Evolutionary conservation across 2,113 vertebrate genomes (phyloP).

Genomic region (Otolemur garnettii): DNA sequence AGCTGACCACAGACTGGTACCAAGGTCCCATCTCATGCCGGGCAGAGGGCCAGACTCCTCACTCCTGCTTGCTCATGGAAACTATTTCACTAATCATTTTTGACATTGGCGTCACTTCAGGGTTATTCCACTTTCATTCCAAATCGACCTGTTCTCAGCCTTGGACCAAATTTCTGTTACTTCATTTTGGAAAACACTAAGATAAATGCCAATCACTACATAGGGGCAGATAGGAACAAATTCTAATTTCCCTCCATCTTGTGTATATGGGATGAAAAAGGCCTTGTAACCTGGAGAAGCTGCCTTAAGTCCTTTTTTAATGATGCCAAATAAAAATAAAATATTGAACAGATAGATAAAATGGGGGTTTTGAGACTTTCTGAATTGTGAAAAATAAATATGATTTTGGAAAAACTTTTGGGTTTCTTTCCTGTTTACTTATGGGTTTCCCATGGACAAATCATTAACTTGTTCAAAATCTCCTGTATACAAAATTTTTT

Average conservation of each 20-base stretch:
- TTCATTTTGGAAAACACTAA: not conserved
- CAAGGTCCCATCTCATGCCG: not conserved
- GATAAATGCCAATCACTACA: not conserved
- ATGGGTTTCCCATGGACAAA: not conserved
- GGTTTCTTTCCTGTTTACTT: not conserved
- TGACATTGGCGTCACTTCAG: not conserved
- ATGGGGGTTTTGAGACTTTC: not conserved
- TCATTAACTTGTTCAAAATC: not conserved
- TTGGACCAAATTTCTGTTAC: not conserved
- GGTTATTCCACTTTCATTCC: not conserved
- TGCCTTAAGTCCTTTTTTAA: not conserved
- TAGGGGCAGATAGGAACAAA: not conserved
- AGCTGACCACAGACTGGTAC: not conserved
- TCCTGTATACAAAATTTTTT: not conserved
- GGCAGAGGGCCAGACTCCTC: rapidly evolving
- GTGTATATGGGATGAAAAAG: not conserved
- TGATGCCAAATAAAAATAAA: not conserved
- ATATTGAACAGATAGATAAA: not conserved
- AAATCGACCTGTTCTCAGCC: not conserved
- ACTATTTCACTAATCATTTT: not conserved
- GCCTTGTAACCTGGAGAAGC: not conserved
- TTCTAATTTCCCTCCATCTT: not conserved
- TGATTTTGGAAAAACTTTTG: not conserved
- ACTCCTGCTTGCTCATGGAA: not conserved
- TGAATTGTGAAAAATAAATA: not conserved